phyloP scores from a whole-genome alignment of 1,140 invertebrate genomes.

The Drosophila aff. region DNA sequence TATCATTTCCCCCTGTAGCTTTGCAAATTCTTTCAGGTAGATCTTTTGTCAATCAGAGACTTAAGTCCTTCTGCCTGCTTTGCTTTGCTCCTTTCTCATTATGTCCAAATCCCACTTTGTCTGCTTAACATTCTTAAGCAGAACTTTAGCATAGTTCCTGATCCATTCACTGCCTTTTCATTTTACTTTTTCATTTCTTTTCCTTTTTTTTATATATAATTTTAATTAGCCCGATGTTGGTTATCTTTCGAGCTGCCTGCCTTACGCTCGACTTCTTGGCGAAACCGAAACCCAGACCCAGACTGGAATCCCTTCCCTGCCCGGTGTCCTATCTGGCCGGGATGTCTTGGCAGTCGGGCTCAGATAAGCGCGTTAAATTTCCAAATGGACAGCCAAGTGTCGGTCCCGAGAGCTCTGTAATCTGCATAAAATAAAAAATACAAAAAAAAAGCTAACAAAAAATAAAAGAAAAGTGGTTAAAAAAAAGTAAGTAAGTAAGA shows the following conservation, averaged over 20 bases:
- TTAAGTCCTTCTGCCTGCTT: conserved; percentile 16
- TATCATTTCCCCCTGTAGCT: neutral
- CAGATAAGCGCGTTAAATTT: conserved; percentile 82
- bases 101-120: conserved; percentile 64
- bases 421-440: conserved; percentile 64
- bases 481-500: conserved; percentile 17
- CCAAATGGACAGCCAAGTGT: conserved; percentile 80
- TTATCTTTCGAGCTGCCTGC: conserved; percentile 73
- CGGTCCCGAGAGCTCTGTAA: conserved; percentile 62
- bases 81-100: conserved; percentile 50
- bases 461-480: conserved; percentile 30
- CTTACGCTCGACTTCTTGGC: conserved; percentile 78
- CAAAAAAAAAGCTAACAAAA: conserved; percentile 17
- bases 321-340: conserved; percentile 34
- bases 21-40: conserved; percentile 9
- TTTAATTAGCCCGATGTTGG: conserved; percentile 77
- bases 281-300: conserved; percentile 3
- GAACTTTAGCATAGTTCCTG: conserved; percentile 67
- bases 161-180: conserved; percentile 50
- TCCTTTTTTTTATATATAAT: conserved; percentile 40
- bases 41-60: conserved; percentile 19
- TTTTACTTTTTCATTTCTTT: conserved; percentile 36
- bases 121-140: conserved; percentile 44
- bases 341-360: conserved; percentile 65
- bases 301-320: neutral